These are phyloP conservation scores for Chloromyia formosa DNA, from an alignment of 2,888 invertebrate genomes.

Conservation along the genomic window DNA sequence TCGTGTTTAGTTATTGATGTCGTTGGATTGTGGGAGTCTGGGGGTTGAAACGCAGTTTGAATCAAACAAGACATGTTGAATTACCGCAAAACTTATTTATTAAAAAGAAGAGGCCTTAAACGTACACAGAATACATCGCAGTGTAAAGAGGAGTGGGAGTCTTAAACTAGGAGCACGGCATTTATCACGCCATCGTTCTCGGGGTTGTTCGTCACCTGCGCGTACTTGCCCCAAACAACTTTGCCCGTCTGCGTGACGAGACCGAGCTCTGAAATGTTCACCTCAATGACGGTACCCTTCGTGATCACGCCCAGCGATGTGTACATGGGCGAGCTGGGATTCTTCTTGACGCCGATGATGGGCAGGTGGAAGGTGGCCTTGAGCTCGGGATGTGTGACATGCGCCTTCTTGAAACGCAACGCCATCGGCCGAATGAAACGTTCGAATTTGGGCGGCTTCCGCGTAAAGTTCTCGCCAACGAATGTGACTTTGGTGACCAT, in stretches of 20 bases:
- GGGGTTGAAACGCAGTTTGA: neutral
- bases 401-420: conserved; percentile 94
- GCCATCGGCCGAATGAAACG: conserved; percentile 98
- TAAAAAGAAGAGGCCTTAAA: conserved; percentile 5
- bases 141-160: no score
- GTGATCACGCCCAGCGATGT: conserved; percentile 98
- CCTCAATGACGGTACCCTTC: conserved; percentile 97
- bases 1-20: neutral
- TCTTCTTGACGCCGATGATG: conserved; percentile 98
- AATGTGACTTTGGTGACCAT: conserved; percentile 99
- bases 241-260: conserved; percentile 98
- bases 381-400: conserved; percentile 98
- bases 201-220: conserved; percentile 99
- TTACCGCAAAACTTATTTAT: conserved; percentile 38
- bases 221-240: conserved; percentile 99
- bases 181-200: conserved; percentile 99
- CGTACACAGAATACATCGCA: neutral
- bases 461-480: conserved; percentile 97
- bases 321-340: conserved; percentile 97
- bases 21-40: neutral
- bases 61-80: neutral
- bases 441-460: conserved; percentile 99
- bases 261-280: conserved; percentile 98
- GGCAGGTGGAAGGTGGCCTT: conserved; percentile 98
- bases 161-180: conserved; percentile 93